Evolutionary conservation across 2,888 invertebrate species (phyloP).

Genomic region (Trichogramma evanescens): DNA sequence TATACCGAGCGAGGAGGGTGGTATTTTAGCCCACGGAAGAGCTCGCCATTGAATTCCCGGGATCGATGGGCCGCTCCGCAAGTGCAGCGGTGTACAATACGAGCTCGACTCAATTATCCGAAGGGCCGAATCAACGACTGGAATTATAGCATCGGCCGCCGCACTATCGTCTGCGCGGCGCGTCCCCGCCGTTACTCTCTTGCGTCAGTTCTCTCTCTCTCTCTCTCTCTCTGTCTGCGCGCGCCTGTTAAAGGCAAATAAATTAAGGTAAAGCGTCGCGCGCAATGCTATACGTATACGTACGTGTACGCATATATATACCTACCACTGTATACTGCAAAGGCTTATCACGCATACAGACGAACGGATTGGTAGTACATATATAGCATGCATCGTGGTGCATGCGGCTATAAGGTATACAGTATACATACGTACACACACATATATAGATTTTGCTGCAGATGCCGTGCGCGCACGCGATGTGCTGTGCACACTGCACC

Average conservation of each 20-base stretch:
- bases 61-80: no score
- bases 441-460: background rate
- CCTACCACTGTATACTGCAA: background rate
- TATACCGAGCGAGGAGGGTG: no score
- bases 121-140: conserved; percentile 16
- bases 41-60: no score
- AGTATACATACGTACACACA: background rate
- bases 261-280: conserved; percentile 13
- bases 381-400: background rate
- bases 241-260: conserved; percentile 9
- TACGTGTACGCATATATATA: background rate
- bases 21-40: no score
- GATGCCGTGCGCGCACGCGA: conserved; percentile 1
- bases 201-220: no score
- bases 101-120: conserved; percentile 18
- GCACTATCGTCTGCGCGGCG: background rate
- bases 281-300: background rate
- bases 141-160: conserved; percentile 4
- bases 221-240: background rate
- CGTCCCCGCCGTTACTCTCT: background rate
- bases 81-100: no score
- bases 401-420: background rate
- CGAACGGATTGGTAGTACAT: background rate
- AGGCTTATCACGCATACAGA: background rate
- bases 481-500: no score